A percentile compares a stretch with the other conserved stretches of the same genome.
Conservation (phyloP, 2,797 vertebrate species). For the Eutrigla gurnardus region DNA sequence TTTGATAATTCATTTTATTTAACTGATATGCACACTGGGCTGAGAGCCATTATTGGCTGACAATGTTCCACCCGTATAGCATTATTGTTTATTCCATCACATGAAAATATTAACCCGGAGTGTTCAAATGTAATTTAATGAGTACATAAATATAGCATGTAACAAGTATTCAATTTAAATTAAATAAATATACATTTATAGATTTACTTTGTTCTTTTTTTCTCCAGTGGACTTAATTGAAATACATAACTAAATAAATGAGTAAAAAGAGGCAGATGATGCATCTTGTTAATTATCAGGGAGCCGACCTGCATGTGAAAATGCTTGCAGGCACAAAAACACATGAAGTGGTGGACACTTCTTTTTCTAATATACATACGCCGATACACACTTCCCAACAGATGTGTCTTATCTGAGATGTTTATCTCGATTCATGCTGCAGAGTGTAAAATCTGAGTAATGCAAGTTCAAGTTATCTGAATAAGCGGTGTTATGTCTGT, state of each 20-base stretch:
- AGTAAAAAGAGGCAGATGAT: neutral
- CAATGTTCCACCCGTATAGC: neutral
- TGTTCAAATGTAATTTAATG: constrained; percentile 6
- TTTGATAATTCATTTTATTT: constrained; percentile 1
- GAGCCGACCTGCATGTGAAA: neutral
- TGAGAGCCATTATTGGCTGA: neutral
- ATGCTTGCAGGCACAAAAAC: constrained; percentile 9
- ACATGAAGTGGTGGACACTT: constrained; percentile 7
- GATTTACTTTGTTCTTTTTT: neutral
- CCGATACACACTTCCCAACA: constrained; percentile 46
- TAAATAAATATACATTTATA: constrained; percentile 3
- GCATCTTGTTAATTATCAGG: neutral
- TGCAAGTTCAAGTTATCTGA: constrained; percentile 80
- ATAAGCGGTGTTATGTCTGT: constrained; percentile 59
- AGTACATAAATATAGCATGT: neutral
- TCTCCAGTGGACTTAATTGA: neutral
- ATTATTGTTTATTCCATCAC: constrained; percentile 14
- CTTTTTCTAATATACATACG: constrained; percentile 19
- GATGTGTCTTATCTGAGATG: constrained; percentile 61
- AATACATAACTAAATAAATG: neutral
- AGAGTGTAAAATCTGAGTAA: constrained; percentile 74
- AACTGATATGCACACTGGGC: neutral
- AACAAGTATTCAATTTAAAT: neutral
- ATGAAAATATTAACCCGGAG: neutral
- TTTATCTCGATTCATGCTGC: constrained; percentile 67